These are phyloP conservation scores for Myotis planiceps DNA, from an alignment of 2,797 vertebrate species.

Conservation along the genomic window DNA sequence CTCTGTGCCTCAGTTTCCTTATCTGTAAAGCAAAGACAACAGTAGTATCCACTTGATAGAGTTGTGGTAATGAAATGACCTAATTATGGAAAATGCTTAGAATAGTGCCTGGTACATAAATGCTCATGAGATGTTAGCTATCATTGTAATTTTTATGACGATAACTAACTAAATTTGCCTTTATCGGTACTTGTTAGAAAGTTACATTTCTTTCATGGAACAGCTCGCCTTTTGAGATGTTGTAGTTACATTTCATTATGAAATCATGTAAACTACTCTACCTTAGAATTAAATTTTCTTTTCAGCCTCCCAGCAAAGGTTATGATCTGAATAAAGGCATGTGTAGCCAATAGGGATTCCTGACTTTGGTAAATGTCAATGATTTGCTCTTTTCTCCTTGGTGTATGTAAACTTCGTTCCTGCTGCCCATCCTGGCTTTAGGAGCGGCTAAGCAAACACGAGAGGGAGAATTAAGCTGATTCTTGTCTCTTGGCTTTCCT, in stretches of 20 bases:
- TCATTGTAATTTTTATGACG: conserved; percentile 20
- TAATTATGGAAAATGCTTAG: background rate
- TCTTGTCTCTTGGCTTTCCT: conserved; percentile 34
- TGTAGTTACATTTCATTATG: conserved; percentile 60
- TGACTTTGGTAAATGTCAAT: conserved; percentile 76
- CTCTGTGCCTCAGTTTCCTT: background rate
- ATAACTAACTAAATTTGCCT: conserved; percentile 17
- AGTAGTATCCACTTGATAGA: background rate
- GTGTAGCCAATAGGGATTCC: conserved; percentile 60
- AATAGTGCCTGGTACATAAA: background rate
- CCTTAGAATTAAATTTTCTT: conserved; percentile 73
- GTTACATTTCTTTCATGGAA: conserved; percentile 53
- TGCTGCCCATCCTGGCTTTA: conserved; percentile 47
- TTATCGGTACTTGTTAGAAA: conserved; percentile 27
- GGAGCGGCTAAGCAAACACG: conserved; percentile 62
- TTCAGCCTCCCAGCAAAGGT: conserved; percentile 67
- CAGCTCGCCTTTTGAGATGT: conserved; percentile 44
- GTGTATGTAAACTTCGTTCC: conserved; percentile 40
- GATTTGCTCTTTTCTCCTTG: conserved; percentile 67
- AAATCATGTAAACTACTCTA: conserved; percentile 72
- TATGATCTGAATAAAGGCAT: conserved; percentile 79
- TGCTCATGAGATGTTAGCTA: background rate
- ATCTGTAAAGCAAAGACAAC: background rate
- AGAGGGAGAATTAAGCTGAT: conserved; percentile 50
- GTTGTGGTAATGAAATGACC: conserved; percentile 6